Percentiles rank a stretch among this genome's conserved stretches.
Conservation (phyloP, 2,797 vertebrate genomes). For the Crenichthys baileyi region DNA sequence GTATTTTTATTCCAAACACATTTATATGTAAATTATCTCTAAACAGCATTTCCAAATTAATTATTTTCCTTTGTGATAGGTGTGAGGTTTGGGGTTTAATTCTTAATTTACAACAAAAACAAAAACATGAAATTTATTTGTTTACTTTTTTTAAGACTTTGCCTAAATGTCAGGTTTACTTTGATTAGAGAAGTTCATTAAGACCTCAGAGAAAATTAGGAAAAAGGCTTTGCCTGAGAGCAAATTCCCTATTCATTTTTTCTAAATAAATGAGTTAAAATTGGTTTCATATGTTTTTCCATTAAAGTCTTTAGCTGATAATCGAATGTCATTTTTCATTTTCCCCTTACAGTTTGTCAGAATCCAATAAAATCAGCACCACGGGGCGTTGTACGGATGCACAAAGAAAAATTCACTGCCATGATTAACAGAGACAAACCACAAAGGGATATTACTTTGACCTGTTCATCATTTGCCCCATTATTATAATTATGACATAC, state of each 20-base stretch:
- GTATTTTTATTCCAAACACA: conserved; percentile 83
- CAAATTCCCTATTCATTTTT: conserved; percentile 23
- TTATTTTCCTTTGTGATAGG: conserved; percentile 66
- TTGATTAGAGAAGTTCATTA: conserved; percentile 76
- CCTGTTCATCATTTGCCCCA: conserved; percentile 88
- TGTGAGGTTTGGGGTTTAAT: conserved; percentile 61
- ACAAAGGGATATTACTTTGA: conserved; percentile 84
- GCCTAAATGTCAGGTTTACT: conserved; percentile 79
- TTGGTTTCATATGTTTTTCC: conserved; percentile 27
- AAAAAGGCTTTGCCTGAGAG: conserved; percentile 64
- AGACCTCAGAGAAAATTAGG: conserved; percentile 47
- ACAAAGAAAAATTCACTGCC: conserved; percentile 51
- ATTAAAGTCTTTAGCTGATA: conserved; percentile 12
- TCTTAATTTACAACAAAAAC: conserved; percentile 61
- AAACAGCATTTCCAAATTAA: conserved; percentile 87
- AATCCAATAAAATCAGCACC: conserved; percentile 62
- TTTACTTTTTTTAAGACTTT: conserved; percentile 63
- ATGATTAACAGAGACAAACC: conserved; percentile 70
- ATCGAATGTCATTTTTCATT: conserved; percentile 39
- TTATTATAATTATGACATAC: conserved; percentile 94
- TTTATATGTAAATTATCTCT: conserved; percentile 94
- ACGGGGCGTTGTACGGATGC: conserved; percentile 37
- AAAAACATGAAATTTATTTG: conserved; percentile 57
- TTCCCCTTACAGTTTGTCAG: conserved; percentile 48
- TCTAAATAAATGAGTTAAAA: conserved; percentile 2